A percentile compares a stretch with the other conserved stretches of the same genome.
phyloP scores from a whole-genome alignment of 92 coral and sea anemone genomes.

The Siderastrea siderea region DNA sequence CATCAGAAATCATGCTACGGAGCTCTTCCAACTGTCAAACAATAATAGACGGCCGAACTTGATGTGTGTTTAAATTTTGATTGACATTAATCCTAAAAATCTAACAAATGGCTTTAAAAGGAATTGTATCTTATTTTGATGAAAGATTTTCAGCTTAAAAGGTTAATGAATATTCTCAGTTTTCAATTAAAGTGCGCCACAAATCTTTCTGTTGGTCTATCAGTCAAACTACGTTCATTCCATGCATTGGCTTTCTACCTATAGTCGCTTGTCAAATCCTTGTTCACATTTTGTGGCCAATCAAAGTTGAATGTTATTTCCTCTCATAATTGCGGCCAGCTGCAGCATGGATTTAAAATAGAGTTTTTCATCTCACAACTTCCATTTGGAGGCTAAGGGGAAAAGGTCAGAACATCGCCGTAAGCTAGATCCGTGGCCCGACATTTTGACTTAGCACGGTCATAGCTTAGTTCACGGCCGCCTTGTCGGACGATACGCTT shows the following conservation, averaged over 20 bases:
- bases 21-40: not conserved
- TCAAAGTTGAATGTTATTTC: not conserved
- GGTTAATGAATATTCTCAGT: constrained; percentile 19
- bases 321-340: not conserved
- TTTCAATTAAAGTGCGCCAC: not conserved
- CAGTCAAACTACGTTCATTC: not conserved
- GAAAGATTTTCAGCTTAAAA: constrained; percentile 4
- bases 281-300: constrained; percentile 3
- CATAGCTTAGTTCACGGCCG: no score
- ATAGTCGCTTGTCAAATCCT: not conserved
- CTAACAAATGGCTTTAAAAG: not conserved
- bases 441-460: no score
- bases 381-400: not conserved
- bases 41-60: not conserved
- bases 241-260: not conserved
- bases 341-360: not conserved
- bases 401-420: not conserved
- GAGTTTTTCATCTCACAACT: not conserved
- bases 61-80: not conserved
- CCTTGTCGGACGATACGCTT: no score
- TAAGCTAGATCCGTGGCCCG: no score
- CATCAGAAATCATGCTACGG: not conserved
- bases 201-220: not conserved
- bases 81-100: not conserved
- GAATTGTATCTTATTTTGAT: not conserved